These are phyloP conservation scores for Zeus faber DNA, from an alignment of 2,113 vertebrate species.

Conservation along the genomic window DNA sequence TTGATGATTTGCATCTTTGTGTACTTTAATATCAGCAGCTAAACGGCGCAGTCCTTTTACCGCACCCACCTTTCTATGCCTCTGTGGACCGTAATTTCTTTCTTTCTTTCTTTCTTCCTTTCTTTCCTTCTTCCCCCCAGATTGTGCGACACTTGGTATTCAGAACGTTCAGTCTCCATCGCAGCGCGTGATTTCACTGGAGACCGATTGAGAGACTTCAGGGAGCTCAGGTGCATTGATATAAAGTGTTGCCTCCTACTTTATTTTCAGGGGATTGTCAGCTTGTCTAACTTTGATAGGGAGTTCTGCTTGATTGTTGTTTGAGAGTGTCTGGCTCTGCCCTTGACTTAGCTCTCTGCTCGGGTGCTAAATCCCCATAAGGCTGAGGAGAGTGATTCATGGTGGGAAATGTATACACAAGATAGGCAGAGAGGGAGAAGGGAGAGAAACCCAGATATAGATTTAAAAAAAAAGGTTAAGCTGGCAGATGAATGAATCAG, in stretches of 20 bases:
- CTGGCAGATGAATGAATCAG: too few species aligned
- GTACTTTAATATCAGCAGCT: slow-evolving; percentile 11
- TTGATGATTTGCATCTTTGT: neutral
- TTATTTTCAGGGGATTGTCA: slow-evolving; percentile 26
- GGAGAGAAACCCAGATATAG: too few species aligned
- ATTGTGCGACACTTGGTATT: slow-evolving; percentile 36
- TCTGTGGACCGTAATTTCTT: slow-evolving; percentile 23
- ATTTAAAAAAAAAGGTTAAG: too few species aligned
- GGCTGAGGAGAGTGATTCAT: neutral
- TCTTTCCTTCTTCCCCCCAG: slow-evolving; percentile 14
- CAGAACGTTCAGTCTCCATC: slow-evolving; percentile 22
- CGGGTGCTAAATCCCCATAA: neutral
- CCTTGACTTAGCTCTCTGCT: slow-evolving; percentile 9
- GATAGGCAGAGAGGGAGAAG: neutral
- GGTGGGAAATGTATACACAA: neutral
- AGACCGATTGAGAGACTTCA: slow-evolving; percentile 25
- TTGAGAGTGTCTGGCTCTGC: slow-evolving; percentile 11
- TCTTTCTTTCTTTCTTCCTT: too few species aligned
- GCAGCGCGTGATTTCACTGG: slow-evolving; percentile 23
- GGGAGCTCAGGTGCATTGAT: slow-evolving; percentile 23
- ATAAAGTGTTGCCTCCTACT: slow-evolving; percentile 15
- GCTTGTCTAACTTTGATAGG: slow-evolving; percentile 21
- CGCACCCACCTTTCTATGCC: slow-evolving; percentile 2
- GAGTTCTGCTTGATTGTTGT: slow-evolving; percentile 6
- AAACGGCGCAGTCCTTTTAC: slow-evolving; percentile 30